Conservation (phyloP, 37 sponge, comb jelly and placozoan genomes). For the Aphrocallistes beatrix region DNA sequence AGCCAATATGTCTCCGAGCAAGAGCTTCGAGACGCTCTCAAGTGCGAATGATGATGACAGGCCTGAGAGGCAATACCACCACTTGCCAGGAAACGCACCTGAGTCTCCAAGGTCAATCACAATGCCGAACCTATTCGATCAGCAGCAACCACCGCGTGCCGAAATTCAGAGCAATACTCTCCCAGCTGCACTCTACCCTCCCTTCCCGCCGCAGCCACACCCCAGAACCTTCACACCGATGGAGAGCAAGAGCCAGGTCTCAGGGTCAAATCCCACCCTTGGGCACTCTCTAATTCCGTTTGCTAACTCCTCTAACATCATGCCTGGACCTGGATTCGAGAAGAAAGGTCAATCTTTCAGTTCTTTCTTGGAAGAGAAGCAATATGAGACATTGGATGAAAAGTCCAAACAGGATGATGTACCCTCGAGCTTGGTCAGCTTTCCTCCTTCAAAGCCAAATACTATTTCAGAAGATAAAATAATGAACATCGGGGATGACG, state of each 20-base stretch:
- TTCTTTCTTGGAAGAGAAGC: background rate
- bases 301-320: background rate
- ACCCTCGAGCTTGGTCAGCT: background rate
- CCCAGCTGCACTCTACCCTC: background rate
- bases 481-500: background rate
- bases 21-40: background rate
- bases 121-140: no score
- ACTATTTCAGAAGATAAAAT: background rate
- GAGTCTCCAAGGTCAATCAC: background rate
- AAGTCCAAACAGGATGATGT: background rate
- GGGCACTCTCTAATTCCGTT: background rate
- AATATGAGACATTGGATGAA: background rate
- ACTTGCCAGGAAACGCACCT: background rate
- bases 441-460: background rate
- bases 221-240: background rate
- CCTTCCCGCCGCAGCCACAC: background rate
- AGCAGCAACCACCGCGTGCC: no score
- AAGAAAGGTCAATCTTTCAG: background rate
- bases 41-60: background rate
- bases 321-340: no score
- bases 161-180: background rate
- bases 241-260: background rate
- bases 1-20: background rate
- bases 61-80: background rate
- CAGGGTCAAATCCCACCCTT: background rate